These are phyloP conservation scores for Sphenopsis melanotis DNA, from an alignment of 2,797 vertebrate species.

Conservation along the genomic window DNA sequence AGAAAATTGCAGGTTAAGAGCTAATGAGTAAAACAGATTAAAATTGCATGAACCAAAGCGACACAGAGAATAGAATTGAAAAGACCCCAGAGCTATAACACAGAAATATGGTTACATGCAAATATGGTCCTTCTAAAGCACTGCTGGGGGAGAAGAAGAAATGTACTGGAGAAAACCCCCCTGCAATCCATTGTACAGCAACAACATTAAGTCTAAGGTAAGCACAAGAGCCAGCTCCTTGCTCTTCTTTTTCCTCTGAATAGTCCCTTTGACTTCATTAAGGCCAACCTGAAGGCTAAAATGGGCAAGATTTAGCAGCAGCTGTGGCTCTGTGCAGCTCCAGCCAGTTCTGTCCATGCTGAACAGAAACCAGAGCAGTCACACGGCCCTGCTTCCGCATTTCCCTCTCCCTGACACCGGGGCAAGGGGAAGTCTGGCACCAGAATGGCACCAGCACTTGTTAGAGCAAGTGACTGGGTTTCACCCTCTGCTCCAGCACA, in stretches of 20 bases:
- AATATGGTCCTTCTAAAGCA: neutral
- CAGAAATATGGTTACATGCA: neutral
- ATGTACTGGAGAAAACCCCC: neutral
- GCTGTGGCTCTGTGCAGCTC: neutral
- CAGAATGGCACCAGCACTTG: neutral
- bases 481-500: neutral
- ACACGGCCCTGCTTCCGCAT: neutral
- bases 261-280: neutral
- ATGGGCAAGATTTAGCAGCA: neutral
- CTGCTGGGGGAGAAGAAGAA: neutral
- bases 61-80: neutral
- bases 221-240: neutral
- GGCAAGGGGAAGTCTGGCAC: neutral
- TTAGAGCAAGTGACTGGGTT: neutral
- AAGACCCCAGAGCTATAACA: neutral
- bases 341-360: neutral
- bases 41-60: neutral
- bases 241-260: neutral
- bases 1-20: neutral
- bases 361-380: conserved; percentile 30
- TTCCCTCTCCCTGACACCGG: neutral
- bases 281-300: neutral
- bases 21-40: neutral
- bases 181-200: neutral
- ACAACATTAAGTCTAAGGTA: neutral